Percentiles rank a stretch among this genome's conserved stretches.
phyloP scores from a whole-genome alignment of 1,140 invertebrate species.

The Pogonomyrmex barbatus region DNA sequence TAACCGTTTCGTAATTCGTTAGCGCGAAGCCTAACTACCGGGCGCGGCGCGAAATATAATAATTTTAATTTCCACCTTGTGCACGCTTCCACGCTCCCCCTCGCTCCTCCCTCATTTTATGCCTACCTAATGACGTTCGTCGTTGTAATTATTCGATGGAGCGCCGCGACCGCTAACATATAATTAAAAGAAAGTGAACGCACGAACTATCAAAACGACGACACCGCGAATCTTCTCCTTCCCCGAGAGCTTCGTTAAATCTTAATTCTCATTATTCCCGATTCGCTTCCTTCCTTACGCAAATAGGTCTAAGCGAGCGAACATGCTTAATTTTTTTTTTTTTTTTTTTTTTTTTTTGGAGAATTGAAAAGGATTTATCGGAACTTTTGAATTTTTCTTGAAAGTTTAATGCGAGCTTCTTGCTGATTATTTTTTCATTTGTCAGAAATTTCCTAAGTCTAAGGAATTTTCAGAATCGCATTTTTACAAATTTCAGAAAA shows the following conservation, averaged over 20 bases:
- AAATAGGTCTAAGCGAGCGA: background rate
- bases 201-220: slow-evolving; percentile 19
- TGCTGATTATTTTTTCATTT: background rate
- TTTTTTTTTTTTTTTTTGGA: background rate
- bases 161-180: slow-evolving; percentile 14
- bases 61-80: slow-evolving; percentile 57
- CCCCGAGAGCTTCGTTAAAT: slow-evolving; percentile 36
- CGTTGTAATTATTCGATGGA: slow-evolving; percentile 50
- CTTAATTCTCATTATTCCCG: slow-evolving; percentile 32
- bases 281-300: background rate
- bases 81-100: background rate
- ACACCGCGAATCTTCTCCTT: background rate
- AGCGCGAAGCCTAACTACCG: slow-evolving; percentile 4
- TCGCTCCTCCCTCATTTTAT: slow-evolving; percentile 15
- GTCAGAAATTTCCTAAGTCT: background rate
- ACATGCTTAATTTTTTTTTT: background rate
- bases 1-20: slow-evolving; percentile 37
- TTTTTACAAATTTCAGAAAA: background rate
- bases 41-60: slow-evolving; percentile 47
- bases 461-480: background rate
- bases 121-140: slow-evolving; percentile 34
- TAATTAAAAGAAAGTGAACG: slow-evolving; percentile 57
- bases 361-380: background rate
- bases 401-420: too few relatives aligned
- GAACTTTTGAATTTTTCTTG: too few relatives aligned